These are phyloP conservation scores for Archocentrus centrarchus DNA, from an alignment of 2,113 vertebrate species.

Conservation along the genomic window DNA sequence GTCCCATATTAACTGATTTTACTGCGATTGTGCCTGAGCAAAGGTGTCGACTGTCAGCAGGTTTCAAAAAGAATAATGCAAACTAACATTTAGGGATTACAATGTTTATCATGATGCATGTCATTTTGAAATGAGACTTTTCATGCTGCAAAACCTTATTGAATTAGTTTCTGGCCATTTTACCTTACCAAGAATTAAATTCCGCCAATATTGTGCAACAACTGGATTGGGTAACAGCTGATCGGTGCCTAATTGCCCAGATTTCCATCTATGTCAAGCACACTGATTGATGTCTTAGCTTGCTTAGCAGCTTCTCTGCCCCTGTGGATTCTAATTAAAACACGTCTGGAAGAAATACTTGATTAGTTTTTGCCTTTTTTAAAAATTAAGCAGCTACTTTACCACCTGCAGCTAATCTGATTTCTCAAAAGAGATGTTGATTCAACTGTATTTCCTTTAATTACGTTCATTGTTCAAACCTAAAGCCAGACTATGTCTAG, in stretches of 20 bases:
- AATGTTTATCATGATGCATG: not conserved
- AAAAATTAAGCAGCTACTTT: not conserved
- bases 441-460: not conserved
- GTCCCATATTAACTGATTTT: not conserved
- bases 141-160: not conserved
- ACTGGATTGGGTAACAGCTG: slow-evolving; percentile 7
- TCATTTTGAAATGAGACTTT: not conserved
- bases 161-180: not conserved
- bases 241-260: slow-evolving; percentile 47
- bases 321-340: slow-evolving; percentile 55
- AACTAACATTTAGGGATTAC: not conserved
- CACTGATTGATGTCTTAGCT: slow-evolving; percentile 33
- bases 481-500: not conserved
- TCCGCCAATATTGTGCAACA: slow-evolving; percentile 27
- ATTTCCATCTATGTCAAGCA: slow-evolving; percentile 34
- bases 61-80: not conserved
- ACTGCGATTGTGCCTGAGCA: not conserved
- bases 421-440: not conserved
- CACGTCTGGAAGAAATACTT: slow-evolving; percentile 31
- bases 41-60: not conserved
- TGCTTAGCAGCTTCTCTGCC: slow-evolving; percentile 1
- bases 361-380: slow-evolving; percentile 26
- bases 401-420: not conserved
- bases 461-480: not conserved
- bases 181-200: not conserved